A percentile compares a stretch with the other conserved stretches of the same genome.
Conservation (phyloP, 2,113 vertebrate genomes). For the Xenopus borealis region DNA sequence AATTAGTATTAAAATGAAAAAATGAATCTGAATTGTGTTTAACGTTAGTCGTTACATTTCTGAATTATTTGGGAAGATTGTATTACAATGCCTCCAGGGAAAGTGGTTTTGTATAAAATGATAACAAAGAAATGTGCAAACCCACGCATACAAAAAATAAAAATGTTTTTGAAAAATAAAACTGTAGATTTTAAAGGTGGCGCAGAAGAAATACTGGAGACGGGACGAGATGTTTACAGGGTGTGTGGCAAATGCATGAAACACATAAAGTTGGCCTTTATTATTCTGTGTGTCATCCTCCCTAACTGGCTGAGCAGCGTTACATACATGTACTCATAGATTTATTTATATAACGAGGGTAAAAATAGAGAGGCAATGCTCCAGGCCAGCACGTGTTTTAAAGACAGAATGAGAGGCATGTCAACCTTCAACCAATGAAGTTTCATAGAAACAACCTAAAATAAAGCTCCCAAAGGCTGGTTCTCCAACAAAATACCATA, state of each 20-base stretch:
- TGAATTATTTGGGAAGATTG: too few species aligned
- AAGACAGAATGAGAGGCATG: background rate
- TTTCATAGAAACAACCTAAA: background rate
- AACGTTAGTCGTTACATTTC: too few species aligned
- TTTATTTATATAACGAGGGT: background rate
- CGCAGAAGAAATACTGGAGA: background rate
- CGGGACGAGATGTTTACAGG: constrained; percentile 11
- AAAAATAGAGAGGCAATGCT: background rate
- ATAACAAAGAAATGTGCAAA: too few species aligned
- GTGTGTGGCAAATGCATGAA: constrained; percentile 27
- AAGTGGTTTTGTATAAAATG: too few species aligned
- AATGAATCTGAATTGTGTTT: too few species aligned
- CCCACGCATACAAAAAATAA: too few species aligned
- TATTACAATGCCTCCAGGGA: too few species aligned
- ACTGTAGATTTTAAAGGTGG: too few species aligned
- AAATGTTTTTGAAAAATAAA: too few species aligned
- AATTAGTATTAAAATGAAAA: too few species aligned
- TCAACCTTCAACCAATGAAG: background rate
- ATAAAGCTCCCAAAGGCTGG: background rate
- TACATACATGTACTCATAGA: background rate
- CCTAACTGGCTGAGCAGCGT: constrained; percentile 15
- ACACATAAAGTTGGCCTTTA: constrained; percentile 26
- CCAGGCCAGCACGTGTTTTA: background rate
- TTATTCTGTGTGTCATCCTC: constrained; percentile 21
- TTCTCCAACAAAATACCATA: constrained; percentile 23